phyloP scores from a whole-genome alignment of 2,113 vertebrate species.

The Microcebus ravelobensis region DNA sequence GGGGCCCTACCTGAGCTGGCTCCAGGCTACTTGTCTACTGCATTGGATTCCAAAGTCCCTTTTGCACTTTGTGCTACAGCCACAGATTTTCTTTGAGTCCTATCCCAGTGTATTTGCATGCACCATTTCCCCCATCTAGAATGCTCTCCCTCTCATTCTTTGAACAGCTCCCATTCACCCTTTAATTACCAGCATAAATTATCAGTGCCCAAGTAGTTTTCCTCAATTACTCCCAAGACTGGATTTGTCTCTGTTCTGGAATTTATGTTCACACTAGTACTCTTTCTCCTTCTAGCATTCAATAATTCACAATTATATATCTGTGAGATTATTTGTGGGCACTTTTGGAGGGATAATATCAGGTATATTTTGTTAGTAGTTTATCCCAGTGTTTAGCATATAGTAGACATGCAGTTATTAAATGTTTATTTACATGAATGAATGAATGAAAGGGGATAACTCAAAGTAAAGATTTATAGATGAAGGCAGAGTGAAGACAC shows the following conservation, averaged over 20 bases:
- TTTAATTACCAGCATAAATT: slow-evolving; percentile 8
- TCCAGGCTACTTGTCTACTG: neutral
- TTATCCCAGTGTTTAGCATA: neutral
- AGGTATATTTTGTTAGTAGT: slow-evolving; percentile 12
- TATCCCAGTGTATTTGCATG: neutral
- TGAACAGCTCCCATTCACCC: neutral
- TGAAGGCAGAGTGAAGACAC: neutral
- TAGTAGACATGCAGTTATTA: neutral
- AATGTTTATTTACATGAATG: neutral
- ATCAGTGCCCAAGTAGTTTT: slow-evolving; percentile 24
- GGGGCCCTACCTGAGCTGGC: neutral
- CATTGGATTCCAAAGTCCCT: neutral
- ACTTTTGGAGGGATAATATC: neutral
- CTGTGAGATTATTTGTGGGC: slow-evolving; percentile 2
- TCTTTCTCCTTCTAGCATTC: neutral
- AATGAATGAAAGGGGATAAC: neutral
- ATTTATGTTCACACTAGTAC: slow-evolving; percentile 6
- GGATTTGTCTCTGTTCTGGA: slow-evolving; percentile 49
- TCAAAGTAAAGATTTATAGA: neutral
- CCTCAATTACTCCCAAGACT: neutral
- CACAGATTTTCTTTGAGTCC: neutral
- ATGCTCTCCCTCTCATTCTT: neutral
- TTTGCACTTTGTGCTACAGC: neutral
- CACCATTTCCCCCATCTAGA: neutral
- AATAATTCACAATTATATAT: slow-evolving; percentile 5